These are phyloP conservation scores for Pedetes capensis DNA, from an alignment of 2,113 vertebrate genomes.

Conservation along the genomic window DNA sequence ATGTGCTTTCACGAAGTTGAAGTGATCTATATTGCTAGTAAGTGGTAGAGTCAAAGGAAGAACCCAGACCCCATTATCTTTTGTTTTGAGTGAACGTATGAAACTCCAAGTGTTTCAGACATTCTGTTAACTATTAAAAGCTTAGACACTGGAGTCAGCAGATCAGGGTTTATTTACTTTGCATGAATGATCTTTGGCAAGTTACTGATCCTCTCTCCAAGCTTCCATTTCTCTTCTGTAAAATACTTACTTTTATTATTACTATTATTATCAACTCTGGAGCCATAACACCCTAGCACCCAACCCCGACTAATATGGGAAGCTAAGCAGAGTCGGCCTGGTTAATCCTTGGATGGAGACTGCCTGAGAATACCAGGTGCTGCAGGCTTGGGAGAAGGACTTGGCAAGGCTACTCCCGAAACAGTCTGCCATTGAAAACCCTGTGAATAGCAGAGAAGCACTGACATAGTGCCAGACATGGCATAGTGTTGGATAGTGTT, in stretches of 20 bases:
- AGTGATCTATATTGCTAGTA: background rate
- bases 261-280: too few relatives aligned
- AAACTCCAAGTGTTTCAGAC: background rate
- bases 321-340: too few relatives aligned
- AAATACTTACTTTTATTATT: slow-evolving; percentile 11
- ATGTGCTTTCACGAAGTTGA: background rate
- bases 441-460: too few relatives aligned
- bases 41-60: background rate
- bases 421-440: too few relatives aligned
- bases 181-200: background rate
- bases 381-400: too few relatives aligned
- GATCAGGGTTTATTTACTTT: background rate
- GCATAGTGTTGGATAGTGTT: too few relatives aligned
- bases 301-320: too few relatives aligned
- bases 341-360: too few relatives aligned
- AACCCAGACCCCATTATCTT: background rate
- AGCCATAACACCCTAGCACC: too few relatives aligned
- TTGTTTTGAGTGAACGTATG: background rate
- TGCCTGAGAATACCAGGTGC: too few relatives aligned
- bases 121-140: background rate
- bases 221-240: background rate
- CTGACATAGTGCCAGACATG: too few relatives aligned
- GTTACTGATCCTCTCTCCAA: background rate
- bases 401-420: too few relatives aligned
- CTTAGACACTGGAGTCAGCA: background rate